phyloP scores from a whole-genome alignment of 2,113 vertebrate species.

The Mormoops blainvillei region DNA sequence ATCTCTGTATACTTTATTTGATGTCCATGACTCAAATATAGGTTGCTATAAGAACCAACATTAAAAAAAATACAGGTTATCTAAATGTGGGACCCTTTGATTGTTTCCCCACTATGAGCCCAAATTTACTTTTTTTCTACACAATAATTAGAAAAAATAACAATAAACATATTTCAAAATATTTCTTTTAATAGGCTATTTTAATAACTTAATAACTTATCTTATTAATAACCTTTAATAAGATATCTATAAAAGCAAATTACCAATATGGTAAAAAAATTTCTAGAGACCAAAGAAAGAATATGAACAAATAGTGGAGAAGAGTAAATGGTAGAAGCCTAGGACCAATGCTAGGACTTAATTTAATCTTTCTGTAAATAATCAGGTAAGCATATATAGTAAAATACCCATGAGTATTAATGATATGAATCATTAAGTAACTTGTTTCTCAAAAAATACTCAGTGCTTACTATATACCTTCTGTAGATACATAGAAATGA shows the following conservation, averaged over 20 bases:
- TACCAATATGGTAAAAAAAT: neutral
- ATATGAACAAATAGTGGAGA: neutral
- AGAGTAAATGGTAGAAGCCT: neutral
- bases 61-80: conserved; percentile 18
- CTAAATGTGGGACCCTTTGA: neutral
- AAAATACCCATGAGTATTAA: neutral
- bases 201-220: neutral
- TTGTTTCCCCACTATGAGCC: neutral
- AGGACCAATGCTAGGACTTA: neutral
- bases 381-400: neutral
- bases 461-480: neutral
- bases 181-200: neutral
- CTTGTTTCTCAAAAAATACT: neutral
- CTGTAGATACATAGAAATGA: neutral
- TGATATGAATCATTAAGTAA: neutral
- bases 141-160: neutral
- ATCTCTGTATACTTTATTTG: conserved; percentile 71
- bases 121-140: neutral
- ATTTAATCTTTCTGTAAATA: neutral
- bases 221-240: neutral
- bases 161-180: conserved; percentile 1
- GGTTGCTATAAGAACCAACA: conserved; percentile 41
- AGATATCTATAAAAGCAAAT: conserved; percentile 1
- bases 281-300: neutral
- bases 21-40: conserved; percentile 57